These are phyloP conservation scores for Bombus polaris DNA, from an alignment of 1,140 invertebrate species.

Conservation along the genomic window DNA sequence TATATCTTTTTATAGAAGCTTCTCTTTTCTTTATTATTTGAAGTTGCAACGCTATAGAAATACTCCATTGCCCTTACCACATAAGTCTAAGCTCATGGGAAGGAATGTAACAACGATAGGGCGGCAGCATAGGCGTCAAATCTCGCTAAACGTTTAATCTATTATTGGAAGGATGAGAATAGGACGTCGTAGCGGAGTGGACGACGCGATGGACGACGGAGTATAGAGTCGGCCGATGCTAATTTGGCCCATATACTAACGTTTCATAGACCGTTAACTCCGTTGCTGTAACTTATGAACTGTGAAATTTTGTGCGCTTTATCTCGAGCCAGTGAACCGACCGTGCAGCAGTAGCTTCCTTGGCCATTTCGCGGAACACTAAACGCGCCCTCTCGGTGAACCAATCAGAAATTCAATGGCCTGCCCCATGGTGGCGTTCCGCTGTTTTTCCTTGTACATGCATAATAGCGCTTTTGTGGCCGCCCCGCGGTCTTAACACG, in stretches of 20 bases:
- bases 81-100: not conserved
- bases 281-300: constrained; percentile 36
- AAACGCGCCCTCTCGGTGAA: not conserved
- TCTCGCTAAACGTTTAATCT: constrained; percentile 59
- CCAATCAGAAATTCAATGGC: not conserved
- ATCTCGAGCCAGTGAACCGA: constrained; percentile 2
- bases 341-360: not conserved
- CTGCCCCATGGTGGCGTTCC: not conserved
- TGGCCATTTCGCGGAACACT: not conserved
- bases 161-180: constrained; percentile 62
- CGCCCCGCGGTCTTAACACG: not conserved
- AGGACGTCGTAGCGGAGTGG: constrained; percentile 23
- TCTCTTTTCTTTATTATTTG: too few relatives aligned
- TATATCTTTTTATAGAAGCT: not conserved
- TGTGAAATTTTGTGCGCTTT: constrained; percentile 39
- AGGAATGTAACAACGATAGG: not conserved
- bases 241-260: constrained; percentile 59
- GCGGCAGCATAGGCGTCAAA: constrained; percentile 44
- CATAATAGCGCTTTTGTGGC: not conserved
- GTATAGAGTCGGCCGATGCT: constrained; percentile 18
- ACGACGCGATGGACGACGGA: not conserved
- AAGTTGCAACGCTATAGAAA: not conserved
- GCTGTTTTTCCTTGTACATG: not conserved
- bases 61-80: not conserved
- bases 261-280: constrained; percentile 58